Percentiles rank a stretch among this genome's conserved stretches.
phyloP scores from a whole-genome alignment of 2,888 invertebrate species.

The Notocelia uddmanniana region DNA sequence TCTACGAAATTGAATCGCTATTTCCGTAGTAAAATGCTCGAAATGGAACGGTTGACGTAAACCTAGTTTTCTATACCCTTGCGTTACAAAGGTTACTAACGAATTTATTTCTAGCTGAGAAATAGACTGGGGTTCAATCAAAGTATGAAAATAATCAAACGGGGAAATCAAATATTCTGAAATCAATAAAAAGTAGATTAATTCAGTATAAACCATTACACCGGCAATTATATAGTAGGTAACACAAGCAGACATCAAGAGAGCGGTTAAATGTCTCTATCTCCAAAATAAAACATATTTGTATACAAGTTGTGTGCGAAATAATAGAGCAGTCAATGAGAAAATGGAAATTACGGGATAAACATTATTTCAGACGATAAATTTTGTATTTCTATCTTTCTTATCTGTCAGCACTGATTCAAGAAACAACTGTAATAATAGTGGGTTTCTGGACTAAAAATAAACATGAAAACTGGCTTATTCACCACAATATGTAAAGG shows the following conservation, averaged over 20 bases:
- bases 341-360: too few species aligned
- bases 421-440: too few species aligned
- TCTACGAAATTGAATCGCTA: conserved; percentile 38
- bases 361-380: too few species aligned
- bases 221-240: conserved; percentile 17
- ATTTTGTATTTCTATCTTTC: too few species aligned
- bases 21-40: conserved; percentile 22
- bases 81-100: conserved; percentile 10
- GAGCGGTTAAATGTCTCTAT: conserved; percentile 15
- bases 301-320: too few species aligned
- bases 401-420: too few species aligned
- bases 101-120: background rate
- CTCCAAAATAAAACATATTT: conserved; percentile 5
- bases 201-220: background rate
- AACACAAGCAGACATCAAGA: conserved; percentile 13
- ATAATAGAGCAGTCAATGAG: too few species aligned
- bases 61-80: conserved; percentile 23
- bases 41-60: conserved; percentile 25
- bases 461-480: too few species aligned
- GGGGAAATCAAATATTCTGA: conserved; percentile 17
- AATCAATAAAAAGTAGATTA: conserved; percentile 12
- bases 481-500: too few species aligned
- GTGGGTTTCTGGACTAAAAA: too few species aligned
- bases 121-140: background rate
- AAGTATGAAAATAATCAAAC: background rate